Evolutionary conservation across 1,140 invertebrate genomes (phyloP), one percentile per base, ranked within the genome.

Genomic region (Rhagoletis zephyria): DNA sequence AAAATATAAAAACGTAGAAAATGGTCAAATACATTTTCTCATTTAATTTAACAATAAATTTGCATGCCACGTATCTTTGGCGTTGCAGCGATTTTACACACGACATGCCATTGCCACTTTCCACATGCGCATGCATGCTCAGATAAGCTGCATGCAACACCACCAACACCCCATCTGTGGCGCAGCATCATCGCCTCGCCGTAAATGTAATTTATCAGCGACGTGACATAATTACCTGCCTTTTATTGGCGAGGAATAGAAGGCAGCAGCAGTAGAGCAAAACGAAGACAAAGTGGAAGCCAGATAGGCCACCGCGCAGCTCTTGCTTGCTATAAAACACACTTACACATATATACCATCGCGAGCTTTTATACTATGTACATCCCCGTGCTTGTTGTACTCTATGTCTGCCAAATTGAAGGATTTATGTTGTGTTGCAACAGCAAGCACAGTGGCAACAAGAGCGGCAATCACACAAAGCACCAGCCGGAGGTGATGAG

Each of bases 221-320:
- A 89, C 90, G 90, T 90, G 91, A 92, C 91, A 92, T 92, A 92
- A 92, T 92, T 92, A 92, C 91, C 91, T 92, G 91, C 91, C 91
- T 91, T 91, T 92, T 92, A 90, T 90, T 90, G 90, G 74, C 70
- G 70, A n/a, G 4, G 70, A 74, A 14, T 14, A 63, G 6, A 48
- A n/a, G 48, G 74, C 40, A 48, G 42, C 3, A 16, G 51, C 10
- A 48, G 67, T 16, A 42, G 0, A 30, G 30, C 30, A 30, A 30
- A 30, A 30, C 30, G 30, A 30, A 30, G 30, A 30, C 30, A 30
- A 30, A 30, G 30, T 30, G 30, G 42, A 7, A 81, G 48, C 5
- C 0, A n/a, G 56, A 81, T n/a, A 81, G n/a, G 48, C 74, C 74
- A 81, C 48, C 74, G 74, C 74, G 4, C n/a, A 81, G 16, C 74